phyloP scores from a whole-genome alignment of 2,888 invertebrate species.

The Chrysolina oricalcia region DNA sequence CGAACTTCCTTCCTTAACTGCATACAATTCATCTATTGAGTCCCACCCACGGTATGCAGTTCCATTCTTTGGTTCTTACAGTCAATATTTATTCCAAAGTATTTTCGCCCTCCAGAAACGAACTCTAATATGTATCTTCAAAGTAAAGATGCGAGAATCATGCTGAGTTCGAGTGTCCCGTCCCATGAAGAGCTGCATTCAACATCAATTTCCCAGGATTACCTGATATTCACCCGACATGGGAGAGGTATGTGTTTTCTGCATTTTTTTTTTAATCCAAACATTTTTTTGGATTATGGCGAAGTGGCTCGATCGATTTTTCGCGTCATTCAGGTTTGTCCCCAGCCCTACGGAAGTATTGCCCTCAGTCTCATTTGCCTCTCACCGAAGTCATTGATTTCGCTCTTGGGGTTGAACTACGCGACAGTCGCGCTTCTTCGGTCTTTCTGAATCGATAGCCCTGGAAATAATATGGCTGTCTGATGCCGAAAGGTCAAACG shows the following conservation, averaged over 20 bases:
- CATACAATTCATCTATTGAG: too few relatives aligned
- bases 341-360: not conserved
- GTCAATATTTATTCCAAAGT: too few relatives aligned
- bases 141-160: too few relatives aligned
- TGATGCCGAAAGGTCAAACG: not conserved
- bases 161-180: conserved; percentile 72
- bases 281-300: not conserved
- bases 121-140: too few relatives aligned
- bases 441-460: not conserved
- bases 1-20: too few relatives aligned
- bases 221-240: conserved; percentile 60
- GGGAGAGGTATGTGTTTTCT: conserved; percentile 70
- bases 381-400: too few relatives aligned
- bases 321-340: not conserved
- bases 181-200: conserved; percentile 68
- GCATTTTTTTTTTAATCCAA: not conserved
- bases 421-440: too few relatives aligned
- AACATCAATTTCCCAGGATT: conserved; percentile 64
- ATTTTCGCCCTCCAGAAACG: too few relatives aligned
- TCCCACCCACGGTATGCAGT: too few relatives aligned
- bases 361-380: too few relatives aligned
- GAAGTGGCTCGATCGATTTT: not conserved
- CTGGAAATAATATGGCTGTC: conserved; percentile 5
- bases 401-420: too few relatives aligned
- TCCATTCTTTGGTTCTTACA: too few relatives aligned